phyloP scores from a whole-genome alignment of 2,113 vertebrate genomes.

The Raja brachyura region DNA sequence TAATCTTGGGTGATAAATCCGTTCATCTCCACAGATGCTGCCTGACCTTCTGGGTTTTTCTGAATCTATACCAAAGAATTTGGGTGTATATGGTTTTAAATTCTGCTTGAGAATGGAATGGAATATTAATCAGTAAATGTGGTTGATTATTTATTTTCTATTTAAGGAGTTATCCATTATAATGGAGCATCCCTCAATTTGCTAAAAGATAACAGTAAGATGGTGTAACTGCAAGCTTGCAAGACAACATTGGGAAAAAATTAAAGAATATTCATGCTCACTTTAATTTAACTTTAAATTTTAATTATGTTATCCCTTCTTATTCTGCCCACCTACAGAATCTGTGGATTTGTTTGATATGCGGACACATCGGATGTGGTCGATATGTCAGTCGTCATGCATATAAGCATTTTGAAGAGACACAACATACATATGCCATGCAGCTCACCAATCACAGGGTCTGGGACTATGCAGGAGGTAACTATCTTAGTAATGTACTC shows the following conservation, averaged over 20 bases:
- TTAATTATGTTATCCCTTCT: too few relatives aligned
- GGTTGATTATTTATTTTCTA: background rate
- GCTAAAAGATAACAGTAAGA: background rate
- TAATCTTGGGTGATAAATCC: too few relatives aligned
- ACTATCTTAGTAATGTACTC: background rate
- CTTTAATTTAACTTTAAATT: background rate
- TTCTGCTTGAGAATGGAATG: background rate
- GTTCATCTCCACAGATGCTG: too few relatives aligned
- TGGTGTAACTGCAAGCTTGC: background rate
- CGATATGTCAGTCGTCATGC: conserved; percentile 92
- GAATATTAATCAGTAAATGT: background rate
- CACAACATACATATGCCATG: conserved; percentile 96
- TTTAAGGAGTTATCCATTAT: background rate
- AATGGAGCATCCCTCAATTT: background rate
- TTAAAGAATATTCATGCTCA: background rate
- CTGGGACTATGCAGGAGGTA: conserved; percentile 97
- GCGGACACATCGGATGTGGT: conserved; percentile 93
- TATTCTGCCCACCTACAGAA: conserved; percentile 58
- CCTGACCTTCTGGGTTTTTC: too few relatives aligned
- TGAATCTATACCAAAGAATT: too few relatives aligned
- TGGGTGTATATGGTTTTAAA: background rate
- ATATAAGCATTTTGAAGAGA: conserved; percentile 96
- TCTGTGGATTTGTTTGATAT: conserved; percentile 96
- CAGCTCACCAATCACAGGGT: conserved; percentile 95
- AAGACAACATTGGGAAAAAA: background rate